These are phyloP conservation scores for Myotis brandtii DNA, from an alignment of 2,113 vertebrate genomes.

Conservation along the genomic window DNA sequence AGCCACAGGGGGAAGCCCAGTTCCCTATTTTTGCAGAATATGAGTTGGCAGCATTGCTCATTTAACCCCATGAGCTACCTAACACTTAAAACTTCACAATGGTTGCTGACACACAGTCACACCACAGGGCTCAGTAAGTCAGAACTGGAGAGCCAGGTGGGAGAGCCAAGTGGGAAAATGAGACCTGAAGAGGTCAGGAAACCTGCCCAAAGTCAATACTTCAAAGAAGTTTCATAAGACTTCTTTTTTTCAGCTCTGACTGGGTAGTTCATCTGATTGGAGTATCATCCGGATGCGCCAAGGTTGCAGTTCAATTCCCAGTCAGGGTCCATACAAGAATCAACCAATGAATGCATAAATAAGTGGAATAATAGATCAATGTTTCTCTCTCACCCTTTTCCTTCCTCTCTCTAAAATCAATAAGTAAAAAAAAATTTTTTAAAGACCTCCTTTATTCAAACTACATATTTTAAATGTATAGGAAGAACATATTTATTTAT, in stretches of 20 bases:
- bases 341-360: not conserved
- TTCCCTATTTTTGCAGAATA: not conserved
- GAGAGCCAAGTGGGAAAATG: not conserved
- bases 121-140: not conserved
- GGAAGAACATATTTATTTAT: not conserved
- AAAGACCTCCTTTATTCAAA: not conserved
- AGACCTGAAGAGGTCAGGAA: not conserved
- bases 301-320: not conserved
- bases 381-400: not conserved
- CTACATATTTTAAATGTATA: not conserved
- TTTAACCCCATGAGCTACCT: rapidly evolving
- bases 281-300: not conserved
- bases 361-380: not conserved
- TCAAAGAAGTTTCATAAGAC: not conserved
- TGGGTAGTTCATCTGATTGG: not conserved
- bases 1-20: not conserved
- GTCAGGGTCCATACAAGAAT: not conserved
- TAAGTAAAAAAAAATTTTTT: not conserved
- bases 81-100: not conserved
- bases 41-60: not conserved
- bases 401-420: not conserved
- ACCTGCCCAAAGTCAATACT: not conserved
- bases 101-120: not conserved
- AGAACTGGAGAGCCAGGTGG: not conserved
- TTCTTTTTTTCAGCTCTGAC: not conserved